Conservation (phyloP, 2,113 vertebrate genomes). For the Crotalus helleri region DNA sequence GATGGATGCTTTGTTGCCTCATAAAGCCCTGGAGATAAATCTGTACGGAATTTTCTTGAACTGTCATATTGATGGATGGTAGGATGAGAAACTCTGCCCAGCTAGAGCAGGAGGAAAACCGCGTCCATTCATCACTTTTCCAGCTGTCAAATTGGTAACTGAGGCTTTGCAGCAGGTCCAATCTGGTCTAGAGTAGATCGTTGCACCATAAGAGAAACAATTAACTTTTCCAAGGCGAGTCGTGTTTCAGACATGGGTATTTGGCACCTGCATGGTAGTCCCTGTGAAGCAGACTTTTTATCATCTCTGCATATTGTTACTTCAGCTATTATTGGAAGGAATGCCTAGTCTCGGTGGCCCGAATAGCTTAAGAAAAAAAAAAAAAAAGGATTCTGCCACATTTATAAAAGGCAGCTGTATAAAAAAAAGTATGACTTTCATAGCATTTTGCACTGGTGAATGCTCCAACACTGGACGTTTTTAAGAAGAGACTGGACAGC, state of each 20-base stretch:
- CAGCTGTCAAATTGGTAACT: conserved; percentile 50
- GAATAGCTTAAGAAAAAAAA: background rate
- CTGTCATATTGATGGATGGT: conserved; percentile 73
- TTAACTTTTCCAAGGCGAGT: conserved; percentile 49
- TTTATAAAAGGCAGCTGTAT: background rate
- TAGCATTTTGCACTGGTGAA: background rate
- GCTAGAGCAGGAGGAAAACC: conserved; percentile 55
- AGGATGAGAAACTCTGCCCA: conserved; percentile 56
- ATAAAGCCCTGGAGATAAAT: conserved; percentile 65
- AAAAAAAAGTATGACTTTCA: background rate
- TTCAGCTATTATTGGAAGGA: background rate
- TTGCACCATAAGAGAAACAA: conserved; percentile 42
- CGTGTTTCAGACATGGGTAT: conserved; percentile 46
- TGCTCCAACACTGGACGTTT: too few relatives aligned
- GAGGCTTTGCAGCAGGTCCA: conserved; percentile 38
- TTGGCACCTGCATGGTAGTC: conserved; percentile 33
- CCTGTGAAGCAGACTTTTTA: conserved; percentile 17
- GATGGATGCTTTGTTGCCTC: conserved; percentile 50
- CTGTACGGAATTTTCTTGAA: conserved; percentile 60
- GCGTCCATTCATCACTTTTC: conserved; percentile 65
- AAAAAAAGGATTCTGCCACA: background rate
- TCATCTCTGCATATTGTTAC: background rate
- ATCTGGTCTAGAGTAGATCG: conserved; percentile 38
- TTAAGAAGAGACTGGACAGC: too few relatives aligned
- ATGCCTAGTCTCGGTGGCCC: background rate